A percentile compares a stretch with the other conserved stretches of the same genome.
Evolutionary conservation across 2,888 invertebrate species (phyloP).

Genomic region (Epirrhoe tristata): DNA sequence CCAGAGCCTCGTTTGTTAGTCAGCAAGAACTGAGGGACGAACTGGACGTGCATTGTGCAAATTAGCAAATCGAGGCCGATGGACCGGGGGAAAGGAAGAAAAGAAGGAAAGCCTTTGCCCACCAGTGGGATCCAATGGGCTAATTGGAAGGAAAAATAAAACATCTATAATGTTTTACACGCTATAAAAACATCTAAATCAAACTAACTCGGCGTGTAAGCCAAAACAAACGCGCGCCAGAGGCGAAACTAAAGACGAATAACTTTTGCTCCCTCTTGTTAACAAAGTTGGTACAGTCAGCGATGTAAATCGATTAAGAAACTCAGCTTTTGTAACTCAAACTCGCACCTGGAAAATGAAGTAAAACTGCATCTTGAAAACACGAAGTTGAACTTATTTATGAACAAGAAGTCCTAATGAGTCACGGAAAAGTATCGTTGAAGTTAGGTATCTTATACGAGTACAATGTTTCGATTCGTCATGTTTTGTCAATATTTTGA

Average conservation of each 20-base stretch:
- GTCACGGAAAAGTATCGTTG: too few relatives aligned
- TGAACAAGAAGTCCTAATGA: neutral
- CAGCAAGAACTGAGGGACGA: too few relatives aligned
- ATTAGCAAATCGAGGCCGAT: too few relatives aligned
- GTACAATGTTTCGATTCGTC: too few relatives aligned
- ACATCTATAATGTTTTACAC: conserved; percentile 8
- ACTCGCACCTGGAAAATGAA: neutral
- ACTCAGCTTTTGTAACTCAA: neutral
- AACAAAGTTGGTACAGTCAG: conserved; percentile 45
- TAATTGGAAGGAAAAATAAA: too few relatives aligned
- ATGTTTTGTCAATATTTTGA: too few relatives aligned
- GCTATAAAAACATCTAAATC: conserved; percentile 32
- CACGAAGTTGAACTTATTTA: neutral
- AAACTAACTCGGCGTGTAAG: conserved; percentile 31
- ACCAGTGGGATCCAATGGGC: too few relatives aligned
- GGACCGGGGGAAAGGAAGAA: too few relatives aligned
- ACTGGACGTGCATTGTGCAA: too few relatives aligned
- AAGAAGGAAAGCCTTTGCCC: too few relatives aligned
- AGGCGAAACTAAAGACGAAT: conserved; percentile 37
- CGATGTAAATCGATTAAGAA: neutral
- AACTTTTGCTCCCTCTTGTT: conserved; percentile 38
- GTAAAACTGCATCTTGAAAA: neutral
- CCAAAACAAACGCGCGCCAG: conserved; percentile 32
- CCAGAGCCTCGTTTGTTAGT: too few relatives aligned
- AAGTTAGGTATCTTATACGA: too few relatives aligned